phyloP scores from a whole-genome alignment of 2,113 vertebrate species.

The Microtus oregoni region DNA sequence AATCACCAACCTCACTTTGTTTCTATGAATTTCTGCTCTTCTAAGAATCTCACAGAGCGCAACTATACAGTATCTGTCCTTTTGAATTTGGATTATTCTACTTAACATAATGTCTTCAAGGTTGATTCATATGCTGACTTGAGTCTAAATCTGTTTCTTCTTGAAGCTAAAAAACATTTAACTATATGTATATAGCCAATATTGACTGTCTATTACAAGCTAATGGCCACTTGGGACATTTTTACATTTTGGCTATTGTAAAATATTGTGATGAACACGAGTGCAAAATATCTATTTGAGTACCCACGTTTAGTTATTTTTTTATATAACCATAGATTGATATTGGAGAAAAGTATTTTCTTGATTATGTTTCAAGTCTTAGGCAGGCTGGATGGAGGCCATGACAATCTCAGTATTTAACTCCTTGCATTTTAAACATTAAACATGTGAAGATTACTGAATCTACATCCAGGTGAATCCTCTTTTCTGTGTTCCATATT shows the following conservation, averaged over 20 bases:
- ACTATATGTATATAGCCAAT: background rate
- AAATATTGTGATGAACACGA: background rate
- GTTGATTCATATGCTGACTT: background rate
- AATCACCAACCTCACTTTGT: background rate
- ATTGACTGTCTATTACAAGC: background rate
- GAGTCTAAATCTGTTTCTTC: constrained; percentile 34
- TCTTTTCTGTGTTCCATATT: background rate
- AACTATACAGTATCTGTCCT: background rate
- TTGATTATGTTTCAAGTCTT: background rate
- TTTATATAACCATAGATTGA: background rate
- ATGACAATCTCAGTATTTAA: background rate
- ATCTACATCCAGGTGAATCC: background rate
- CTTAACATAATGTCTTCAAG: background rate
- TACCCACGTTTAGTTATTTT: background rate
- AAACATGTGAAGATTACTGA: background rate
- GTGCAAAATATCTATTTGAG: background rate
- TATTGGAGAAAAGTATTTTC: background rate
- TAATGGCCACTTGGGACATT: background rate
- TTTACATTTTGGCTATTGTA: constrained; percentile 13
- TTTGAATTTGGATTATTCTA: constrained; percentile 27
- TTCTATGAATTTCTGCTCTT: constrained; percentile 44
- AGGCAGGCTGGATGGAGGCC: background rate
- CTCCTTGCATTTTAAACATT: background rate
- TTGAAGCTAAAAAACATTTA: background rate
- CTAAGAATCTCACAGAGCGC: background rate